Evolutionary conservation across 2,888 invertebrate genomes (phyloP).

Genomic region (Pristionchus fissidentatus): DNA sequence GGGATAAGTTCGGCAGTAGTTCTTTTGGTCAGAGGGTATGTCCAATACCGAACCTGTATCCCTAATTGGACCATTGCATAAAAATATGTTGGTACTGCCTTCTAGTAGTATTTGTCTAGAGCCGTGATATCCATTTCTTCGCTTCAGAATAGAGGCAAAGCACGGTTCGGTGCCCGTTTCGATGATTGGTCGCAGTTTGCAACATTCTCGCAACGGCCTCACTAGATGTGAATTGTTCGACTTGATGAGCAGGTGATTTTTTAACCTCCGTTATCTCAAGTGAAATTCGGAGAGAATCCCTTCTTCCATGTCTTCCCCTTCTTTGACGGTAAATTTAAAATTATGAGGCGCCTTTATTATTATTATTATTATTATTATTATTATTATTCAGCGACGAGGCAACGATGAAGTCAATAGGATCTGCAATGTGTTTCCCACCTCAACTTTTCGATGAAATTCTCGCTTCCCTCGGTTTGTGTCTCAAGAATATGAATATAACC

Average conservation of each 20-base stretch:
- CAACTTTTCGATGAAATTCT: slow-evolving; percentile 60
- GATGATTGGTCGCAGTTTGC: slow-evolving; percentile 54
- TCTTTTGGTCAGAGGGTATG: no score
- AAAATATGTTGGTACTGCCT: no score
- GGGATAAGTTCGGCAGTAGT: no score
- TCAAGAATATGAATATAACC: slow-evolving; percentile 48
- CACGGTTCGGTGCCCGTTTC: not conserved
- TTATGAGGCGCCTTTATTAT: no score
- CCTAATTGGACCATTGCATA: no score
- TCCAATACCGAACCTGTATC: no score
- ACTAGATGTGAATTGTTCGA: slow-evolving; percentile 65
- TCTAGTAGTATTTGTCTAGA: no score
- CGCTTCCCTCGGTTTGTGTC: slow-evolving; percentile 54
- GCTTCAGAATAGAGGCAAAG: slow-evolving; percentile 6
- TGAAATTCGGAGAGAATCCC: no score
- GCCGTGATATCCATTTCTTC: not conserved
- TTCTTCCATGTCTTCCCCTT: no score
- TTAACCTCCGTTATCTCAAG: no score
- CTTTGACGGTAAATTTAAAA: no score
- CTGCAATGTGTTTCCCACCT: slow-evolving; percentile 56
- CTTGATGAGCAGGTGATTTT: slow-evolving; percentile 53
- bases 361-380: not conserved
- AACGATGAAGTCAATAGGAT: slow-evolving; percentile 49
- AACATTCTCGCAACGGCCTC: slow-evolving; percentile 60
- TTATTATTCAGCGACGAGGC: slow-evolving; percentile 50